A percentile compares a stretch with the other conserved stretches of the same genome.
These are phyloP conservation scores for Nestor notabilis DNA, from an alignment of 2,113 vertebrate species.

Conservation along the genomic window DNA sequence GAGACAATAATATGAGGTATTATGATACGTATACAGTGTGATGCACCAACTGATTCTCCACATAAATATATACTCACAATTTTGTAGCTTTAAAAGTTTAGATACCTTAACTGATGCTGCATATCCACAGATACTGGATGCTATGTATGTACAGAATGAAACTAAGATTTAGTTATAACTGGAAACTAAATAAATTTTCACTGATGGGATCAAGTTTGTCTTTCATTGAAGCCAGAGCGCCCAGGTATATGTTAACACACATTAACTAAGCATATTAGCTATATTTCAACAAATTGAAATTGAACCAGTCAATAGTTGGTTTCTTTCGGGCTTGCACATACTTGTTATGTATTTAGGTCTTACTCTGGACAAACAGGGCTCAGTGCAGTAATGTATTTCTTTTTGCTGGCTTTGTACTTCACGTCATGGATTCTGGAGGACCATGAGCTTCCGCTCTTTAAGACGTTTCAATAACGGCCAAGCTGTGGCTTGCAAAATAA, in stretches of 20 bases:
- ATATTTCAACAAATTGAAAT: background rate
- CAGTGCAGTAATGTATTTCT: background rate
- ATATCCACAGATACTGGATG: background rate
- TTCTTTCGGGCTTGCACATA: background rate
- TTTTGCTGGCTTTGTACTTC: background rate
- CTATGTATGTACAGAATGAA: background rate
- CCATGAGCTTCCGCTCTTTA: background rate
- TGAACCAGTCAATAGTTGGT: background rate
- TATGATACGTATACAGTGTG: background rate
- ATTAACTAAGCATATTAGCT: background rate
- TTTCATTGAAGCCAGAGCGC: background rate
- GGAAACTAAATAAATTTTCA: background rate
- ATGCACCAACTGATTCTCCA: background rate
- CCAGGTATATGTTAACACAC: background rate
- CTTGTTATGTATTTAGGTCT: background rate
- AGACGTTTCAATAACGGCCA: background rate
- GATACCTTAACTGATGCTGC: background rate
- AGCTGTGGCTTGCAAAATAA: background rate
- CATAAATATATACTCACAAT: background rate
- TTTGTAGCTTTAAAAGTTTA: background rate
- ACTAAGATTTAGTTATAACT: background rate
- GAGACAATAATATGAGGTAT: background rate
- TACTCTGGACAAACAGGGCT: background rate
- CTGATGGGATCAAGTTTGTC: background rate
- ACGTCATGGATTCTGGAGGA: background rate